Base-by-base conservation (phyloP, 2,888 invertebrate genomes). In the Caenorhabditis sulstoni region DNA sequence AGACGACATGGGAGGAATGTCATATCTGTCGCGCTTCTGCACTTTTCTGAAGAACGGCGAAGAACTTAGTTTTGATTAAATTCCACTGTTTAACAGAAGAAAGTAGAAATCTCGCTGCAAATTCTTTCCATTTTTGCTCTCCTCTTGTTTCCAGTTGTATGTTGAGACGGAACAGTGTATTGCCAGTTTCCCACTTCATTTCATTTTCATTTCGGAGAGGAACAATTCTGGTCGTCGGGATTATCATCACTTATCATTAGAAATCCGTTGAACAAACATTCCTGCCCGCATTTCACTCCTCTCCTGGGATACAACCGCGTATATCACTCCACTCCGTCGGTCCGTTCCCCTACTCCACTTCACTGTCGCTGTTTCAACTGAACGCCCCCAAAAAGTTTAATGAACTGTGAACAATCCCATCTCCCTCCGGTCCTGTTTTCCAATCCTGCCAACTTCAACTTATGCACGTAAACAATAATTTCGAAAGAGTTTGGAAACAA, bases 181-280 rank as follows among this genome's bases (percentile, higher is more conserved):
- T n/a, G n/a, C n/a, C n/a, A n/a, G n/a, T n/a, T n/a, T n/a, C n/a
- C n/a, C 29, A 29, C 3, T 55, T 9, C 29, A 8, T n/a, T 35
- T 35, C 14, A 12, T 22, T 52, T 29, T 5, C 12, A 12, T 52
- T 41, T 41, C 41, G 14, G 41, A 41, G 47, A 47, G n/a, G 22
- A 22, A 49, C 11, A 49, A 49, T 20, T 49, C 49, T 49, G 35
- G 20, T 45, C 18, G 14, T 16, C 14, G 11, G 29, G 18, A 61
- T 61, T 11, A 68, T 57, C 41, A 71, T 64, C 49, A 57, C 45
- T 62, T 70, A 52, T 61, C 61, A 53, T 45, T 50, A 20, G 45
- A 62, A 71, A 64, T 71, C 55, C 49, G 57, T 71, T 49, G 55
- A 49, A 57, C 61, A 71, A 71, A 71, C 71, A 71, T 71, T 71